Conservation (phyloP, 2,113 vertebrate species). For the Cavia porcellus region DNA sequence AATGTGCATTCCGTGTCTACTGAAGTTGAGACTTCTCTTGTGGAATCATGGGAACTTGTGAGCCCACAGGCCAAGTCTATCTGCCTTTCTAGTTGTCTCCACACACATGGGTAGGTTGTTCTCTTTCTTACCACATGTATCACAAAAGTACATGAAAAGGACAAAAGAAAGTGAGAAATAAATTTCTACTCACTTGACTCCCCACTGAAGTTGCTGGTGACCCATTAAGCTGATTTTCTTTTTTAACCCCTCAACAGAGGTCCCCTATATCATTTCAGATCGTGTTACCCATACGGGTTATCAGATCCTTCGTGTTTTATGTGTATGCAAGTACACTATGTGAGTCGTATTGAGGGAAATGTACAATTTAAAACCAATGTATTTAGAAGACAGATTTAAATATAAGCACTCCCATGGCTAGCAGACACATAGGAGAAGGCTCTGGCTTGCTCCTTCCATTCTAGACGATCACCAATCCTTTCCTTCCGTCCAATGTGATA, state of each 20-base stretch:
- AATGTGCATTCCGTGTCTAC: not conserved
- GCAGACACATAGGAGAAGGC: not conserved
- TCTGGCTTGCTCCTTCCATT: not conserved
- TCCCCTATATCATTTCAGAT: not conserved
- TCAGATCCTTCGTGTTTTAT: not conserved
- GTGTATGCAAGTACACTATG: not conserved
- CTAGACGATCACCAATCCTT: rapidly evolving
- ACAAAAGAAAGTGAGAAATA: not conserved
- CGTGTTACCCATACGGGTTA: not conserved
- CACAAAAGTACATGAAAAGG: not conserved
- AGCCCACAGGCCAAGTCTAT: not conserved
- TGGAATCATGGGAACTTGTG: not conserved
- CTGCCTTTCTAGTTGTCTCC: not conserved
- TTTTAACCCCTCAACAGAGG: not conserved
- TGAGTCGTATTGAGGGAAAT: not conserved
- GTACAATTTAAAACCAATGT: not conserved
- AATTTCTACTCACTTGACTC: not conserved
- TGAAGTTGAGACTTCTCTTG: not conserved
- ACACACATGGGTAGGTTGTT: not conserved
- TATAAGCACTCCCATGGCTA: rapidly evolving
- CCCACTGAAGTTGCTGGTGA: not conserved
- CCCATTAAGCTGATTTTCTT: not conserved
- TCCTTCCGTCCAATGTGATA: not conserved
- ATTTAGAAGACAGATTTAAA: not conserved
- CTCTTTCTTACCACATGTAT: not conserved